Base-by-base conservation (phyloP, 2,888 invertebrate genomes). In the Mechanitis messenoides region DNA sequence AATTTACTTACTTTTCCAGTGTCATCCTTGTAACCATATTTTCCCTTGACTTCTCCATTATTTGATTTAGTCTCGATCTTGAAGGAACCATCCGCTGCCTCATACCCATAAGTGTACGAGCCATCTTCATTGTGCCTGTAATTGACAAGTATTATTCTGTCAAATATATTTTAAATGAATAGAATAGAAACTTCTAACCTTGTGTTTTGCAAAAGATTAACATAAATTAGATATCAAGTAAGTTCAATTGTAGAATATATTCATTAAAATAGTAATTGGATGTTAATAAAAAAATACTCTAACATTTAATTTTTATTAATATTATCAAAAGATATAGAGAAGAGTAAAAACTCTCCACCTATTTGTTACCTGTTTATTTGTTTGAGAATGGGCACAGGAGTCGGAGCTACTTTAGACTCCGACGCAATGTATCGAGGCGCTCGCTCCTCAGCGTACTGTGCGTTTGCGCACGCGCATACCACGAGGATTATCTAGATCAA, bases 91-190 rank as follows among this genome's bases (percentile, higher is more conserved):
- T 97, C 97, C 42, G 93, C 96, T 2, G 94, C 95, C 78, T 97
- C 97, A 81, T 96, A 97, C 0, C 96, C 96, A 75, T 96, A 97
- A 0, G 97, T 97, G 85, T 97, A 97, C 0, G 96, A 96, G 59
- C 96, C 96, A 77, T 96, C 96, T 79, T 96, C 96, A 74, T 96
- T 96, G 87, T 96, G 96, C 79, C 95, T 95, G 83, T 2, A 87
- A 86, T 68, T 3, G 20, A 12, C 33, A 33, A 11, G 33, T 53
- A 11, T 9, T 55, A 28, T 6, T 1, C 3, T 42, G 7, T 11
- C 3, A 9, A 42, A 9, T 9, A 9, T 9, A 9, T 9, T 9
- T 42, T 42, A 38, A 38, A 38, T 4, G 38, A 20, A 20, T 20
- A 20, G 20, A 20, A 20, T 35, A 35, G 6, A 35, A 3, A 35